Percentiles rank a stretch among this genome's conserved stretches.
phyloP scores from a whole-genome alignment of 1,140 invertebrate species.

The Ptiloglossa arizonensis region DNA sequence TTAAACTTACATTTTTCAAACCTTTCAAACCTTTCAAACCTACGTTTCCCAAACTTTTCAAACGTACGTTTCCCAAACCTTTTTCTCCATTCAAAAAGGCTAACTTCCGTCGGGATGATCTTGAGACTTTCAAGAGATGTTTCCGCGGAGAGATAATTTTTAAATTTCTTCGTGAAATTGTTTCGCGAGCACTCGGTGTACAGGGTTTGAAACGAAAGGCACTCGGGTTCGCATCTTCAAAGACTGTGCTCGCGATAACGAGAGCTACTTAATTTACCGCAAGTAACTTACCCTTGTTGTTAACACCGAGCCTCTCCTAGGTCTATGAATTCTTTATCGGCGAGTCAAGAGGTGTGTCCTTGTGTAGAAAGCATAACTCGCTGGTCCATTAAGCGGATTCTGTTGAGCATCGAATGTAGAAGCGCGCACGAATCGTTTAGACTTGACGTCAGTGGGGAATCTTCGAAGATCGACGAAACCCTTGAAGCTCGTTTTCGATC shows the following conservation, averaged over 20 bases:
- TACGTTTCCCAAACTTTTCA: too few species aligned
- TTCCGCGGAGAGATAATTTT: too few species aligned
- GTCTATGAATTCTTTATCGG: conserved; percentile 9
- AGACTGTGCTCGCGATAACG: background rate
- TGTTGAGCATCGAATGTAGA: background rate
- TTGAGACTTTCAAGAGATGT: too few species aligned
- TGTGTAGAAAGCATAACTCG: background rate
- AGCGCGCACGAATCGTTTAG: background rate
- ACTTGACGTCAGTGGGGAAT: background rate
- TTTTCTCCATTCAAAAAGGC: too few species aligned
- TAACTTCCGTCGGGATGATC: too few species aligned
- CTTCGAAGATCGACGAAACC: too few species aligned
- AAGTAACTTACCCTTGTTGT: background rate
- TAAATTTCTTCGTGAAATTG: too few species aligned
- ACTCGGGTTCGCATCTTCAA: background rate
- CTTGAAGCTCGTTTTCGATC: too few species aligned
- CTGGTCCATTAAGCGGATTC: background rate
- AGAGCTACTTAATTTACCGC: background rate
- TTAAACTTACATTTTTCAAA: too few species aligned
- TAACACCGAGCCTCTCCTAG: background rate
- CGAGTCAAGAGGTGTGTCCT: background rate
- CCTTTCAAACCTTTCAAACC: too few species aligned
- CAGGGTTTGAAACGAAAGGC: background rate
- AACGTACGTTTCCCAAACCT: too few species aligned
- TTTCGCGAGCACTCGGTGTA: background rate